Evolutionary conservation across 2,113 vertebrate genomes (phyloP).

Genomic region (Serilophus lunatus): DNA sequence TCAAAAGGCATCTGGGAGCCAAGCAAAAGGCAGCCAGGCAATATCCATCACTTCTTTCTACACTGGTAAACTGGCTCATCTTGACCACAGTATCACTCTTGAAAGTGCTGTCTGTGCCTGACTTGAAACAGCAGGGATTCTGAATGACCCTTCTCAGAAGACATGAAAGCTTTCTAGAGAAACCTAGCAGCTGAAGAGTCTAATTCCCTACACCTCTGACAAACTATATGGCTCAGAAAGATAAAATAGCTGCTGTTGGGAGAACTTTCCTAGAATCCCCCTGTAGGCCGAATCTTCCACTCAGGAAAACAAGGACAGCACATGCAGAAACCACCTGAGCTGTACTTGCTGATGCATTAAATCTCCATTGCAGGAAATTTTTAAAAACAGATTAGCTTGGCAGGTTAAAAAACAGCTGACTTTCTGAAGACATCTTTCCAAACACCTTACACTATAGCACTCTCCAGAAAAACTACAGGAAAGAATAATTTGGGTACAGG

Average conservation of each 20-base stretch:
- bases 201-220: neutral
- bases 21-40: neutral
- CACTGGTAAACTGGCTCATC: neutral
- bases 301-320: neutral
- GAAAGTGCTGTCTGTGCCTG: neutral
- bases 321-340: neutral
- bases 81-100: neutral
- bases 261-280: neutral
- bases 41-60: neutral
- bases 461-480: neutral
- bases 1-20: neutral
- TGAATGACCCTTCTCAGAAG: neutral
- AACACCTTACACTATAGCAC: neutral
- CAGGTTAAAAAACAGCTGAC: neutral
- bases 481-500: neutral
- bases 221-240: neutral
- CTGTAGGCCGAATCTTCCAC: neutral
- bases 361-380: neutral
- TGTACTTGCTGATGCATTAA: neutral
- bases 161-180: neutral
- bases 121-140: neutral
- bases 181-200: neutral
- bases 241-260: neutral
- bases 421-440: neutral
- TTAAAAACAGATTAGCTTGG: neutral